Base-by-base conservation (phyloP, 2,797 vertebrate species). In the Chelmon rostratus region DNA sequence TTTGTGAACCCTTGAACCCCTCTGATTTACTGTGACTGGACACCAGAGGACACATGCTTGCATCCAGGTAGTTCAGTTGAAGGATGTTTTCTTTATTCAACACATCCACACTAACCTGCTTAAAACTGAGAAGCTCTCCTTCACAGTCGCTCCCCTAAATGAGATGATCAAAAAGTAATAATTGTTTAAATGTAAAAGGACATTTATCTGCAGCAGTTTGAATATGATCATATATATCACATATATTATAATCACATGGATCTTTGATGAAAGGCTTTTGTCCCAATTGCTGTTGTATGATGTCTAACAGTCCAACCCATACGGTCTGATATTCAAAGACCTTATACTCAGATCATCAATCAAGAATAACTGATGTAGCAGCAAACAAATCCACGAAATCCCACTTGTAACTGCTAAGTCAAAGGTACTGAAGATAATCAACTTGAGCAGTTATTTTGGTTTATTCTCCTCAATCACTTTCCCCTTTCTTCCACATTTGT, bases 341-440 rank as follows among this genome's bases (percentile, higher is more conserved):
- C 11, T 13, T 2, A 4, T 28, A 19, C 6, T 66, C 8, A 6
- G 4, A 42, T 16, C 11, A 47, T n/a, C 5, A 0, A 37, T 47
- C 33, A 58, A n/a, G n/a, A n/a, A 70, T 37, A 7, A 12, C 6
- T 25, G 8, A 33, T 13, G 4, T 53, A 58, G 38, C 15, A 50
- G 19, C 25, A 59, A 54, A 78, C 25, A 59, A 54, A 78, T 28
- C 28, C 28, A 23, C 31, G 28, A 33, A 49, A 31, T n/a, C 13
- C 31, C 6, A 5, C 0, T 0, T 46, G 15, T 33, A 25, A 50
- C 19, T 44, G 6, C 23, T 79, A 28, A 21, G 9, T 54, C 49
- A 49, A 23, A 58, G 12, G 23, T 35, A 44, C 16, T 44, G 8
- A 28, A 57, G 19, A 19, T 31, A 63, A 35, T 42, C 2, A 5